phyloP scores from a whole-genome alignment of 1,140 invertebrate genomes.

The Heliothis virescens region DNA sequence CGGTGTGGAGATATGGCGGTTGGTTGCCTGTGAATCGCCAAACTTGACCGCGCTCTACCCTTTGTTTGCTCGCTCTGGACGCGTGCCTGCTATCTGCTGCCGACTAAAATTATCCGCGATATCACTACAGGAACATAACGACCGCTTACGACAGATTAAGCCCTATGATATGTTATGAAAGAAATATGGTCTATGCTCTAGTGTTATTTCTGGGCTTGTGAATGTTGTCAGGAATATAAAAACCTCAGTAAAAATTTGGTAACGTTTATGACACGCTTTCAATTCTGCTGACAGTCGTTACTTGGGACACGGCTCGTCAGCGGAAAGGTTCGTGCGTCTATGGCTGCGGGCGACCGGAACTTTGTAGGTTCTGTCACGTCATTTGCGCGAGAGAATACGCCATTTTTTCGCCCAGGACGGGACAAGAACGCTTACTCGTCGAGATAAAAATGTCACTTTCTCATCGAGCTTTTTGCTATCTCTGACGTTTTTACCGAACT shows the following conservation, averaged over 20 bases:
- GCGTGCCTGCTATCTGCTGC: constrained; percentile 35
- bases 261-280: constrained; percentile 47
- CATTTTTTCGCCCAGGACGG: constrained; percentile 44
- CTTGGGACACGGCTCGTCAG: constrained; percentile 47
- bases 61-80: constrained; percentile 60
- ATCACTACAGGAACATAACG: constrained; percentile 12
- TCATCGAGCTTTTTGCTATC: constrained; percentile 46
- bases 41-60: constrained; percentile 68
- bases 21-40: constrained; percentile 72
- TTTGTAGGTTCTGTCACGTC: constrained; percentile 48
- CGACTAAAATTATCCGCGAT: constrained; percentile 22
- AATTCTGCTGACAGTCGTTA: constrained; percentile 49
- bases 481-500: constrained; percentile 46
- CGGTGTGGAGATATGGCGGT: constrained; percentile 63
- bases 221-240: constrained; percentile 31
- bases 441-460: constrained; percentile 52
- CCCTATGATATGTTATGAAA: background rate
- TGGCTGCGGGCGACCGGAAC: constrained; percentile 62
- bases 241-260: constrained; percentile 28
- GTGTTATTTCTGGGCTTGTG: constrained; percentile 15
- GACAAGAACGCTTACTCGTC: constrained; percentile 50
- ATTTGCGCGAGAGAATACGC: constrained; percentile 49
- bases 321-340: constrained; percentile 59
- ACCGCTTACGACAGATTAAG: background rate
- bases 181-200: background rate